Evolutionary conservation across 1,140 invertebrate species (phyloP).

Genomic region (Caerostris darwini): DNA sequence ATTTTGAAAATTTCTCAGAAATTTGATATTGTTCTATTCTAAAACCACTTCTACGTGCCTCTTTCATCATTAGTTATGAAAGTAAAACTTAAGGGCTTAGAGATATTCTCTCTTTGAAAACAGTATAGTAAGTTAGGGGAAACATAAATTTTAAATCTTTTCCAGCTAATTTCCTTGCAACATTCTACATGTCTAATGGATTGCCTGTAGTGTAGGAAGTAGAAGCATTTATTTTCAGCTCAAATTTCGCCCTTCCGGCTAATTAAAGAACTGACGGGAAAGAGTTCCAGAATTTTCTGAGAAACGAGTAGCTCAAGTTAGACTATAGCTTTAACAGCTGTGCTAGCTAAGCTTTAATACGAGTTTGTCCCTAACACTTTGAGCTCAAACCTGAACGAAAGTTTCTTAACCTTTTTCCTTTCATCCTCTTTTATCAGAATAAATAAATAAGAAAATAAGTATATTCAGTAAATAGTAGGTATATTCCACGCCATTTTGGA

Average conservation of each 20-base stretch:
- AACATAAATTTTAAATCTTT: constrained; percentile 43
- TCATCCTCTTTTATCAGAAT: neutral
- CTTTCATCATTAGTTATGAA: neutral
- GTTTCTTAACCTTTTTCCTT: neutral
- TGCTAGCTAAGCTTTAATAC: neutral
- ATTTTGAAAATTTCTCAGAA: too few relatives aligned
- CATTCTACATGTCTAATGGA: constrained; percentile 13
- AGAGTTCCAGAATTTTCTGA: constrained; percentile 4
- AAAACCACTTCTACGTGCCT: neutral
- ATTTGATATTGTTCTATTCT: too few relatives aligned
- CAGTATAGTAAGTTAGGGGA: neutral
- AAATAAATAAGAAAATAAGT: neutral
- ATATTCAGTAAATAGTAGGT: neutral
- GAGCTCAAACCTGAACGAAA: neutral
- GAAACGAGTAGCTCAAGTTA: neutral
- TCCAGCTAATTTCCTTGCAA: constrained; percentile 4
- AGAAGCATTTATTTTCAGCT: constrained; percentile 21
- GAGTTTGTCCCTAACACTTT: neutral
- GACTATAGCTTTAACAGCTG: neutral
- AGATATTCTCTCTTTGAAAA: neutral
- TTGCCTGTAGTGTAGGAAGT: neutral
- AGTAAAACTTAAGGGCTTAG: neutral
- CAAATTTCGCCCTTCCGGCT: constrained; percentile 13
- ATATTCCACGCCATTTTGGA: neutral
- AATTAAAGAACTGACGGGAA: constrained; percentile 10